A percentile compares a stretch with the other conserved stretches of the same genome.
Evolutionary conservation across 1,140 invertebrate genomes (phyloP).

Genomic region (Cataglyphis hispanica): DNA sequence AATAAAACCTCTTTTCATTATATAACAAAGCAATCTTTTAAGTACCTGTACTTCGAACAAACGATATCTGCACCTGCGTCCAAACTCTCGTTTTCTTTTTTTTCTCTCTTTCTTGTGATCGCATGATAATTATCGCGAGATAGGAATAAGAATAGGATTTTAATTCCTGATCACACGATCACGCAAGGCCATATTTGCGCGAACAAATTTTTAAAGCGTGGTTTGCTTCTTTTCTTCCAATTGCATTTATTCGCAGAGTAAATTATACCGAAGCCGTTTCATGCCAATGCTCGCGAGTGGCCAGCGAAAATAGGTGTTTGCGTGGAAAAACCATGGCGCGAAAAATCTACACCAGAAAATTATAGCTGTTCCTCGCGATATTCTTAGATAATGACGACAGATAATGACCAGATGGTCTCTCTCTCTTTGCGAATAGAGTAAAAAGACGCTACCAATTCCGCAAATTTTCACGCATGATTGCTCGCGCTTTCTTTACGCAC

Average conservation of each 20-base stretch:
- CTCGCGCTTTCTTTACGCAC: not conserved
- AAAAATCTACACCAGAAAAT: constrained; percentile 54
- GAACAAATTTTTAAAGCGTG: constrained; percentile 3
- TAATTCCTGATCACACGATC: constrained; percentile 49
- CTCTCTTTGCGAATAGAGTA: constrained; percentile 24
- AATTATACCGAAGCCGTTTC: constrained; percentile 52
- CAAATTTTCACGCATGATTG: constrained; percentile 57
- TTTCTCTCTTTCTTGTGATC: not conserved
- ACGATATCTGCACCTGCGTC: constrained; percentile 60
- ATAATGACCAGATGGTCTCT: constrained; percentile 43
- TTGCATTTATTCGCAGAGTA: not conserved
- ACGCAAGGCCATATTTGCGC: constrained; percentile 3
- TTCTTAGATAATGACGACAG: too few species aligned
- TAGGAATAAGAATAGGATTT: constrained; percentile 68
- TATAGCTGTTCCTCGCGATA: constrained; percentile 39
- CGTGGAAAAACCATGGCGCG: not conserved
- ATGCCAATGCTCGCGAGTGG: constrained; percentile 34
- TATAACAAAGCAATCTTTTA: constrained; percentile 65
- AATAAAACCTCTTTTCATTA: constrained; percentile 7
- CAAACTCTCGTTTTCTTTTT: not conserved
- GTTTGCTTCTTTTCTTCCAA: constrained; percentile 3
- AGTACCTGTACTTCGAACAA: constrained; percentile 35
- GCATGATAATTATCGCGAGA: constrained; percentile 61
- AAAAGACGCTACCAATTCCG: constrained; percentile 50
- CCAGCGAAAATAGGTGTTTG: constrained; percentile 39